phyloP scores from a whole-genome alignment of 2,888 invertebrate species.

The Oscheius sp. region DNA sequence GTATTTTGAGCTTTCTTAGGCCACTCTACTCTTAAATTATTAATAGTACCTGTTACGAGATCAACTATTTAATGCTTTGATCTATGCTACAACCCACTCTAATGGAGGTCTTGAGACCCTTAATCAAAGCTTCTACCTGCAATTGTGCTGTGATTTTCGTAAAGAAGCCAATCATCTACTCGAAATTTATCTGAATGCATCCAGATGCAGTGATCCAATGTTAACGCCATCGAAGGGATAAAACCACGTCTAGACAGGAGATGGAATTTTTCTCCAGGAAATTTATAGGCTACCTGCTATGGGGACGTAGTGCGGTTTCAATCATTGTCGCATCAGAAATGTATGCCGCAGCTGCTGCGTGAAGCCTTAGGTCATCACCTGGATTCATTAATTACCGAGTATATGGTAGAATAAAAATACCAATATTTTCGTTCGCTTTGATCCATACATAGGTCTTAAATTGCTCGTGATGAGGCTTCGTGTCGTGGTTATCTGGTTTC shows the following conservation, averaged over 20 bases:
- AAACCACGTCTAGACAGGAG: slow-evolving; percentile 50
- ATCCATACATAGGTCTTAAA: slow-evolving; percentile 55
- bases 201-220: slow-evolving; percentile 73
- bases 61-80: too few species aligned
- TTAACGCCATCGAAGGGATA: slow-evolving; percentile 69
- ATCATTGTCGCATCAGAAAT: slow-evolving; percentile 70
- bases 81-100: background rate
- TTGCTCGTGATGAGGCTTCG: slow-evolving; percentile 38
- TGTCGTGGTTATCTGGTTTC: slow-evolving; percentile 36
- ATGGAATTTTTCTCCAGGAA: background rate
- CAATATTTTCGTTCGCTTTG: slow-evolving; percentile 54
- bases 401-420: slow-evolving; percentile 9
- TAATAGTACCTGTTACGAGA: too few species aligned
- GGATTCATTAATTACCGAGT: slow-evolving; percentile 27
- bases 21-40: too few species aligned
- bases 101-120: background rate
- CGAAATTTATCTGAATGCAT: slow-evolving; percentile 71
- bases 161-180: slow-evolving; percentile 73
- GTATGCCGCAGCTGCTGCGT: slow-evolving; percentile 72
- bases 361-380: slow-evolving; percentile 70
- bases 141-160: slow-evolving; percentile 71
- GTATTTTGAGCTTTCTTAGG: slow-evolving; percentile 4
- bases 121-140: slow-evolving; percentile 63
- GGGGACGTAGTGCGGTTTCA: slow-evolving; percentile 54
- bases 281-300: slow-evolving; percentile 42